Conservation (phyloP, 2,113 vertebrate species). For the Xerus inauris region DNA sequence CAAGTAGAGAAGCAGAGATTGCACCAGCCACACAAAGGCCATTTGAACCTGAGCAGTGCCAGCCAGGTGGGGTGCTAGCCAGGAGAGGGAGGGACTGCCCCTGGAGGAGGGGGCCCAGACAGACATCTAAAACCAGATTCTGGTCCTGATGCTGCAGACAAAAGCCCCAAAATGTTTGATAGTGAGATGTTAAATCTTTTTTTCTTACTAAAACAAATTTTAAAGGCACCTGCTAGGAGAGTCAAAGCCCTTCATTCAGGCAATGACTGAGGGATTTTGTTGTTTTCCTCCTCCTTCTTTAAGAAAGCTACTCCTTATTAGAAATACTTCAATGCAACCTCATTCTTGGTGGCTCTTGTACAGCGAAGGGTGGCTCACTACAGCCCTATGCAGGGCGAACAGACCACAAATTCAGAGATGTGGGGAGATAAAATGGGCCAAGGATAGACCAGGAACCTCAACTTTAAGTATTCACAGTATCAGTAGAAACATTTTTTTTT, state of each 20-base stretch:
- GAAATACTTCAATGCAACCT: neutral
- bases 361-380: neutral
- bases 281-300: neutral
- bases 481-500: neutral
- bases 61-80: accelerated
- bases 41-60: neutral
- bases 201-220: neutral
- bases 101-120: neutral
- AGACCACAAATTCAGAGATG: neutral
- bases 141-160: neutral
- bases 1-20: neutral
- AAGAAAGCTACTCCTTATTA: neutral
- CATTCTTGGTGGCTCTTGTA: neutral
- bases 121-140: neutral
- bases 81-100: neutral
- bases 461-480: neutral
- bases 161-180: neutral
- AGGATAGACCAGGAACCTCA: neutral
- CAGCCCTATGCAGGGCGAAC: neutral
- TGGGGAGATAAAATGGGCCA: neutral
- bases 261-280: neutral
- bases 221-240: neutral
- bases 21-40: neutral
- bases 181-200: neutral
- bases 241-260: neutral